Base-by-base conservation (phyloP, 2,888 invertebrate species). In the Fragum whitleyi region DNA sequence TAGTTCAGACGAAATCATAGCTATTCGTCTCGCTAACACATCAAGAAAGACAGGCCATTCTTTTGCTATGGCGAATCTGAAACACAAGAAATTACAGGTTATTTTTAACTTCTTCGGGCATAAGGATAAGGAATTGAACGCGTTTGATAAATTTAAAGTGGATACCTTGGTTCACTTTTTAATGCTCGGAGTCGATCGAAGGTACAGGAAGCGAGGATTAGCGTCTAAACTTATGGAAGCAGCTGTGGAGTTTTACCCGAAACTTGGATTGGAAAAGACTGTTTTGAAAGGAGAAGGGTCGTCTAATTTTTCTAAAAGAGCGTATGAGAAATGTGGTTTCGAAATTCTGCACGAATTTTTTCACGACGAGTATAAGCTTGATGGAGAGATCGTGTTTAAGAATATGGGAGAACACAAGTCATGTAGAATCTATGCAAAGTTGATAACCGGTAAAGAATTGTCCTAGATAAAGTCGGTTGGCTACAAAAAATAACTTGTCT, bases 311-410 rank as follows among this genome's bases (percentile, higher is more conserved):
- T 39, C 67, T 0, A 42, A 67, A 21, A 71, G 39, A 26, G 74
- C 72, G 9, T 80, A 42, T 29, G 76, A 80, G 36, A 72, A 72
- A 19, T 42, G 57, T 5, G 76, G 69, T n/a, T 76, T 80, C 67
- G 79, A 76, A 19, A 39, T 16, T 2, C n/a, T 76, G 1, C 28
- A 36, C n/a, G 79, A 80, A 19, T 21, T 71, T 28, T 23, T 29
- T 28, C 76, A 51, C 42, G 76, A 72, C 1, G 68, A 72, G 7
- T 80, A 80, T 72, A 55, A 47, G n/a, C 53, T 67, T 9, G 51
- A 67, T 28, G 67, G 67, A n/a, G 42, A 67, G 19, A n/a, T 67
- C 26, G 51, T 67, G 67, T 67, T 67, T 67, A 67, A 67, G 28
- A 29, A 67, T 23, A 67, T 36, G n/a, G 67, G 67, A 28, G 67